Evolutionary conservation across 2,113 vertebrate species (phyloP), one percentile per base, ranked within the genome.

Genomic region (Rhinogobius similis): DNA sequence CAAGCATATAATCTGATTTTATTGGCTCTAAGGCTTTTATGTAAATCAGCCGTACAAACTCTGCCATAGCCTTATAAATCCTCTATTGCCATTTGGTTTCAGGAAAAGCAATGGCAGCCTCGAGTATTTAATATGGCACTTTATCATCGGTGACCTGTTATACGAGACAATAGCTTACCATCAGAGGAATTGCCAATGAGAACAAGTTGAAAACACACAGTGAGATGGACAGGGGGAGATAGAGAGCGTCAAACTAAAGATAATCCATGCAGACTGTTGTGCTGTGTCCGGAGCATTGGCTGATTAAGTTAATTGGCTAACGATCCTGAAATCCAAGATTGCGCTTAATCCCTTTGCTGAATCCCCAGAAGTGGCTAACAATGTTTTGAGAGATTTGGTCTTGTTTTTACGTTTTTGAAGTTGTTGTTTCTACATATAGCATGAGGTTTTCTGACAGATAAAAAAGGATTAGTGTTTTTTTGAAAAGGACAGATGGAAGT

Each of bases 221-320:
- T 18, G n/a, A 41, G 65, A 65, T 67, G 72, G 70, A 38, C 18
- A 70, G 52, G 61, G 58, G 70, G 27, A 82, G 77, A 86, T 77
- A 73, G 67, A 65, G 61, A 67, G n/a, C n/a, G 76, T 86, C 80
- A 88, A 81, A 90, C 77, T 76, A 70, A 81, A 81, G 50, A 70
- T 89, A 90, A 89, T 91, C 87, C 77, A 90, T 91, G 74, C 62
- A 59, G 75, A 68, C 79, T 72, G 67, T 68, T 87, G 68, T 68
- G 52, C 24, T 81, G 84, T 83, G 84, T 87, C 73, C 62, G 68
- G 63, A 82, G 82, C 78, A 81, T 75, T 53, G 63, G 73, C 86
- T 86, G 73, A 89, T 85, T 83, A 88, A 73, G 68, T 87, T 88
- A 87, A 89, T 90, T 92, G 82, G 85, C 79, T 90, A 88, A 90